Base-by-base conservation (phyloP, 1,140 invertebrate genomes). In the Nomia melanderi region DNA sequence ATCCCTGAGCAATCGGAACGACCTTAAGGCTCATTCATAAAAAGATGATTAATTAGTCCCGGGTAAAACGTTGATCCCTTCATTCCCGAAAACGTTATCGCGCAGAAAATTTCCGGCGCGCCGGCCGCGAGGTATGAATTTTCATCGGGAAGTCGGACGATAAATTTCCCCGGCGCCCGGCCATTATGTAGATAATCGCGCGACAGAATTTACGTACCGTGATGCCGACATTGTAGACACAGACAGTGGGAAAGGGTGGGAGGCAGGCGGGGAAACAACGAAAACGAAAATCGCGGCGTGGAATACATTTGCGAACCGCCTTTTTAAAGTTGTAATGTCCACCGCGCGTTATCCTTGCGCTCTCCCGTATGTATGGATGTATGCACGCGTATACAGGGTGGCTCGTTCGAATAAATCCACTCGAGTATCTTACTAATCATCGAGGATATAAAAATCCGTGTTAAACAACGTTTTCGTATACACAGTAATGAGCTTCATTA, bases 171-270 rank as follows among this genome's bases (percentile, higher is more conserved):
- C 31, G 31, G 39, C 59, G 72, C 62, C 66, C 64, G 60, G 36
- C 72, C 53, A 75, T 75, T 75, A 75, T 75, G 63, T 67, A 75
- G 72, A 75, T 75, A 75, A 75, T 75, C 72, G 64, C n/a, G 39
- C 72, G 64, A 59, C 53, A 20, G 53, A 75, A 75, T 75, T 75
- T 75, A 75, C 72, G 72, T 67, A 25, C 53, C 72, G 39, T 27
- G 63, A 67, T 47, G 72, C 63, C 63, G 63, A 57, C 39, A 56
- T 44, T 65, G 72, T 65, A 74, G 60, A 62, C 47, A 56, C 57
- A 44, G 41, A n/a, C n/a, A n/a, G n/a, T n/a, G n/a, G n/a, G n/a
- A n/a, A n/a, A n/a, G n/a, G n/a, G n/a, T n/a, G n/a, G n/a, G n/a
- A n/a, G n/a, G n/a, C n/a, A n/a, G n/a, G n/a, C n/a, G n/a, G n/a